Percentiles rank a stretch among this genome's conserved stretches.
phyloP scores from a whole-genome alignment of 1,140 invertebrate genomes.

The Mesaphorura yosii region DNA sequence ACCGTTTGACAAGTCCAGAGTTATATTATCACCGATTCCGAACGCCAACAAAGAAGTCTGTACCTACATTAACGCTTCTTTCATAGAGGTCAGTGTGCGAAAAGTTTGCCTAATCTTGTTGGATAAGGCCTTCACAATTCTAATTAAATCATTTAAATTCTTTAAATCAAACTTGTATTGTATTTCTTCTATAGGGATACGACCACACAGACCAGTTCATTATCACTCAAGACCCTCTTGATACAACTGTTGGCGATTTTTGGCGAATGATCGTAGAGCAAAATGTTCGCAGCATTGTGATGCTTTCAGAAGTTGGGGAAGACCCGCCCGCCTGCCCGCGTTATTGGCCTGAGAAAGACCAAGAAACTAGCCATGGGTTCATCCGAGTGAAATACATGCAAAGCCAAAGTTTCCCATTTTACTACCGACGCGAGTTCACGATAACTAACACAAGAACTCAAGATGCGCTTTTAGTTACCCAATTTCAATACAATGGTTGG shows the following conservation, averaged over 20 bases:
- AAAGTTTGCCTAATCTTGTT: too few species aligned
- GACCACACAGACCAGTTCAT: slow-evolving; percentile 88
- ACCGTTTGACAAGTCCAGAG: slow-evolving; percentile 82
- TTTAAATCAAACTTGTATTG: not conserved
- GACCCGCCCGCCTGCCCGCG: slow-evolving; percentile 72
- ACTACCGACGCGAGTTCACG: slow-evolving; percentile 66
- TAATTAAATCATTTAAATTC: not conserved
- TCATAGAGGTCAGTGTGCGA: slow-evolving; percentile 73
- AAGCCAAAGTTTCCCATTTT: slow-evolving; percentile 75
- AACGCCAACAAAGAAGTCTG: slow-evolving; percentile 61
- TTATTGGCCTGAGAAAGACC: slow-evolving; percentile 76
- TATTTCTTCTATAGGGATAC: slow-evolving; percentile 49
- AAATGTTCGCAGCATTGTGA: slow-evolving; percentile 77
- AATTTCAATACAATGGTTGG: slow-evolving; percentile 82
- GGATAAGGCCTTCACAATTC: too few species aligned
- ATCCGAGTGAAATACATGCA: slow-evolving; percentile 73
- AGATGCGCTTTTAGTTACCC: slow-evolving; percentile 47
- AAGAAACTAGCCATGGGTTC: slow-evolving; percentile 66
- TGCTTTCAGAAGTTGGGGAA: slow-evolving; percentile 77
- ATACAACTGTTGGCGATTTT: slow-evolving; percentile 79
- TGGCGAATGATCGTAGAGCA: slow-evolving; percentile 95
- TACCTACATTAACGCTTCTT: slow-evolving; percentile 94
- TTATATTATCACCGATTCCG: slow-evolving; percentile 68
- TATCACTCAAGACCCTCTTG: slow-evolving; percentile 87
- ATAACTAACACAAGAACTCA: slow-evolving; percentile 58